Evolutionary conservation across 1,140 invertebrate genomes (phyloP).

Genomic region (Steinernema khuongi): DNA sequence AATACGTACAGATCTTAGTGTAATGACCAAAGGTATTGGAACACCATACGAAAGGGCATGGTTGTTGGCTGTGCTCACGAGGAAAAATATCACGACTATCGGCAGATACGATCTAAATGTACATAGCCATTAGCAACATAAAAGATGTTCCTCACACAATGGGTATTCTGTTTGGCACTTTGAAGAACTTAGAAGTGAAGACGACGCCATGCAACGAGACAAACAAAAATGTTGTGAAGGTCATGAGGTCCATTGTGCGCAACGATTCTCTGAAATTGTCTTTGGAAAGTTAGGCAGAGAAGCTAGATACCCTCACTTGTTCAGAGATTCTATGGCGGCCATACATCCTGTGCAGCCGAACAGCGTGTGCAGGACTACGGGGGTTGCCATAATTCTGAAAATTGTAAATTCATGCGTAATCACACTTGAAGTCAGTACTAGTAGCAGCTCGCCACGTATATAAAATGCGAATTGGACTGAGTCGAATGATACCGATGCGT

Average conservation of each 20-base stretch:
- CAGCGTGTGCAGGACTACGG: constrained; percentile 18
- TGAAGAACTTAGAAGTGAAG: constrained; percentile 77
- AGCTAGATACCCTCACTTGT: background rate
- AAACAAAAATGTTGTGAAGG: constrained; percentile 84
- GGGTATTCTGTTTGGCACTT: constrained; percentile 66
- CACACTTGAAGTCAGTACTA: too few species aligned
- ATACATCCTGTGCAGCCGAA: background rate
- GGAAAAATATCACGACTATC: constrained; percentile 82
- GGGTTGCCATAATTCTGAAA: background rate
- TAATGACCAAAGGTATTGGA: constrained; percentile 94
- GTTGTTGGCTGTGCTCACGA: constrained; percentile 85
- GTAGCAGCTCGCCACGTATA: too few species aligned
- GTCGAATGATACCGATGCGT: too few species aligned
- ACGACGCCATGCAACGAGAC: constrained; percentile 81
- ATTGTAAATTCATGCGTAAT: too few species aligned
- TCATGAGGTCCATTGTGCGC: constrained; percentile 71
- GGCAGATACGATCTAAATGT: constrained; percentile 71
- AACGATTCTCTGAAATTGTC: background rate
- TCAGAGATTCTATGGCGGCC: constrained; percentile 33
- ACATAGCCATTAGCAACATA: background rate
- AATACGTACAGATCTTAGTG: constrained; percentile 80
- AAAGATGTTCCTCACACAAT: constrained; percentile 59
- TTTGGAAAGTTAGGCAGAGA: background rate
- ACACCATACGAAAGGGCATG: constrained; percentile 92
- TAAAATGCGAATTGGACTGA: too few species aligned